Base-by-base conservation (phyloP, 1,140 invertebrate genomes). In the Cryptotermes secundus region DNA sequence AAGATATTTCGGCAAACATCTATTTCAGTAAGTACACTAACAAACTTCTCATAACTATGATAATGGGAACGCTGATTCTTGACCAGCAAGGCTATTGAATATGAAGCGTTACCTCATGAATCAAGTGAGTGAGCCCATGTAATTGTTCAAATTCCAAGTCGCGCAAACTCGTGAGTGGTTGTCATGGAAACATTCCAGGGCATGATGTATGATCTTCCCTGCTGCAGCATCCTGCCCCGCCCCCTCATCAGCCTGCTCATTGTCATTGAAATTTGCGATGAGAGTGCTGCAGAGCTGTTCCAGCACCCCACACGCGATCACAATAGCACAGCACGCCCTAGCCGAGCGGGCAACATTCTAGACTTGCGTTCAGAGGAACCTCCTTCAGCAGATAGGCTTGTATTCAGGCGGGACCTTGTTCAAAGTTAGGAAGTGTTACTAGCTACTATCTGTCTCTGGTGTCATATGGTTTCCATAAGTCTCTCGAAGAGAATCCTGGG, bases 101-200 rank as follows among this genome's bases (percentile, higher is more conserved):
- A 72, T 72, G 59, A 72, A 72, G 59, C 59, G 14, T 31, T 72
- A n/a, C 59, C 59, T 72, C 59, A 72, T 72, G 59, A 72, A 72
- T 72, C 26, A 1, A 31, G 59, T 72, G 26, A 31, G 4, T 7
- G n/a, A n/a, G 26, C 59, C 59, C 59, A 72, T 26, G 59, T 72
- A 72, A 72, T 72, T 72, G 59, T 72, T 72, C 26, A 72, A 72
- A 72, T 72, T 72, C 59, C 59, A 72, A 72, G 59, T 72, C 59
- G 59, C 59, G 59, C 59, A 72, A 72, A 72, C 59, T 72, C 59
- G 59, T 72, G 59, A 72, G 59, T 72, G n/a, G 59, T 72, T 72
- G 59, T 72, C 59, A 72, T 72, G 59, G 59, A 72, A 72, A 72
- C 59, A 72, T 72, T 72, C 59, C 59, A 72, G 59, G 59, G 59